phyloP scores from a whole-genome alignment of 2,113 vertebrate species.

The Junco hyemalis region DNA sequence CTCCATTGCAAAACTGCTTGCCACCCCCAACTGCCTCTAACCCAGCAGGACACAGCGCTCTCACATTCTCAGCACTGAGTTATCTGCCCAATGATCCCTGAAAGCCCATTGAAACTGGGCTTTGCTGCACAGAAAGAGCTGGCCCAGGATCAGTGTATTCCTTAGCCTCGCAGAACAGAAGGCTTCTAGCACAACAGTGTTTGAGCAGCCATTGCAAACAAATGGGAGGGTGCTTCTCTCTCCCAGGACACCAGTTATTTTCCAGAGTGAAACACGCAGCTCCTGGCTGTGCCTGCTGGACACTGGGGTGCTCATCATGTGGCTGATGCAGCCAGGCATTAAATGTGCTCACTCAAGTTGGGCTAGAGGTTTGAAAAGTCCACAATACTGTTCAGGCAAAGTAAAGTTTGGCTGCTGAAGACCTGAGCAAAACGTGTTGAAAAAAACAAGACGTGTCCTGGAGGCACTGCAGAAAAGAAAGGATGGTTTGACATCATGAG shows the following conservation, averaged over 20 bases:
- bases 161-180: background rate
- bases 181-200: background rate
- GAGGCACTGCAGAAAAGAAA: background rate
- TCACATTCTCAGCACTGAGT: background rate
- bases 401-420: background rate
- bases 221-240: background rate
- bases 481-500: background rate
- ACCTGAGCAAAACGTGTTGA: background rate
- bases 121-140: slow-evolving; percentile 8
- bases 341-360: background rate
- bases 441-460: background rate
- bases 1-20: background rate
- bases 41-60: background rate
- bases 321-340: background rate
- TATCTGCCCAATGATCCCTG: background rate
- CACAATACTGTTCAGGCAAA: background rate
- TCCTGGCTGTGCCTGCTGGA: background rate
- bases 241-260: background rate
- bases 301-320: background rate
- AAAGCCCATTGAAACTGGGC: background rate
- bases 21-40: background rate
- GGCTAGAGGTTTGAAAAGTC: background rate
- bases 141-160: background rate
- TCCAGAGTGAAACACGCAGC: background rate
- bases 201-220: background rate